Conservation (phyloP, 2,113 vertebrate species). For the Parus major region DNA sequence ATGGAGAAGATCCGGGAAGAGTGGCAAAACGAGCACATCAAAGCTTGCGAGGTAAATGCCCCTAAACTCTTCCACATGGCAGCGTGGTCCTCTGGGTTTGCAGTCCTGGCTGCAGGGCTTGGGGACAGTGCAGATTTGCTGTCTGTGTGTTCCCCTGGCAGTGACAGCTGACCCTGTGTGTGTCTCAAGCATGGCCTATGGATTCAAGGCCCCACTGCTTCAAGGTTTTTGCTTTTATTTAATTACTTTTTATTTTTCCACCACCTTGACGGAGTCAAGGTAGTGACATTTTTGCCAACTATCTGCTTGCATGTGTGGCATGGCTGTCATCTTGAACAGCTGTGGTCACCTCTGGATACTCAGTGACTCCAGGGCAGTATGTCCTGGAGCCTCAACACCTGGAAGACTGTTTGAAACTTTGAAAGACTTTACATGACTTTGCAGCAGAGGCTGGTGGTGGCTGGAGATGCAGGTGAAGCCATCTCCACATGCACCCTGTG, state of each 20-base stretch:
- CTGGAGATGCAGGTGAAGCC: not conserved
- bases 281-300: not conserved
- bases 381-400: not conserved
- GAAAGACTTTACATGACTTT: not conserved
- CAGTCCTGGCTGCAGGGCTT: not conserved
- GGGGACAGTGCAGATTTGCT: not conserved
- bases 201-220: not conserved
- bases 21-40: conserved; percentile 88
- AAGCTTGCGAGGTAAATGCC: conserved; percentile 84
- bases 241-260: not conserved
- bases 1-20: conserved; percentile 86
- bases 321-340: not conserved
- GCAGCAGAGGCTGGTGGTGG: not conserved
- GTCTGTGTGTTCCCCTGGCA: not conserved
- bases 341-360: not conserved
- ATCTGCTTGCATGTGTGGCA: rapidly evolving
- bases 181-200: not conserved
- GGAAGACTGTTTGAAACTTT: not conserved
- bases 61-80: rapidly evolving
- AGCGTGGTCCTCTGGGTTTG: not conserved
- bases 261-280: not conserved
- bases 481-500: not conserved
- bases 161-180: not conserved
- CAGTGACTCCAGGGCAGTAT: rapidly evolving
- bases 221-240: not conserved